Evolutionary conservation across 1,140 invertebrate genomes (phyloP).

Genomic region (Dendroctonus ponderosae): DNA sequence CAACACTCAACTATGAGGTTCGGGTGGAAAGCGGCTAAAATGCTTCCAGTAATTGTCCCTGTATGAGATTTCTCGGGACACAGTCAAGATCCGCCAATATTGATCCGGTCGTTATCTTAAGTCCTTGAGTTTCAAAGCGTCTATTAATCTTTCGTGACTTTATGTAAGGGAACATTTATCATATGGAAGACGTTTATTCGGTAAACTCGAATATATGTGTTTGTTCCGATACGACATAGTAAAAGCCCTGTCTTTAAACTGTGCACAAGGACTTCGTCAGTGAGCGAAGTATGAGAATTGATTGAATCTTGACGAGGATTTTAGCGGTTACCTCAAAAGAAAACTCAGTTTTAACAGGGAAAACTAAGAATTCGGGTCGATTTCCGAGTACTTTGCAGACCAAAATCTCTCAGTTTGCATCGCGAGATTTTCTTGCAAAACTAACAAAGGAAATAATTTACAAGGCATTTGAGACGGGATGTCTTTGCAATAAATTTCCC

Average conservation of each 20-base stretch:
- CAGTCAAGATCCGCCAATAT: conserved; percentile 5
- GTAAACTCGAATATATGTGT: conserved; percentile 3
- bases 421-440: no score
- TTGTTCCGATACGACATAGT: neutral
- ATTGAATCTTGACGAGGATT: no score
- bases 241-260: conserved; percentile 8
- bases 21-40: no score
- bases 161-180: conserved; percentile 11
- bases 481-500: conserved; percentile 14
- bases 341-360: no score
- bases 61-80: conserved; percentile 1
- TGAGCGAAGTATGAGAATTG: no score
- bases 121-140: conserved; percentile 4
- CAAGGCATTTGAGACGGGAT: conserved; percentile 14
- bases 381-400: no score
- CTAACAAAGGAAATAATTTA: conserved; percentile 4
- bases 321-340: no score
- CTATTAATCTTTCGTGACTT: conserved; percentile 14
- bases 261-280: neutral
- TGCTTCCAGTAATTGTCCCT: no score
- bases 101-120: conserved; percentile 5
- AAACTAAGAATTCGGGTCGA: no score
- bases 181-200: conserved; percentile 4
- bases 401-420: no score
- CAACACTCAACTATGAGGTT: no score